Evolutionary conservation across 2,888 invertebrate genomes (phyloP).

Genomic region (Chrysolina oricalcia): DNA sequence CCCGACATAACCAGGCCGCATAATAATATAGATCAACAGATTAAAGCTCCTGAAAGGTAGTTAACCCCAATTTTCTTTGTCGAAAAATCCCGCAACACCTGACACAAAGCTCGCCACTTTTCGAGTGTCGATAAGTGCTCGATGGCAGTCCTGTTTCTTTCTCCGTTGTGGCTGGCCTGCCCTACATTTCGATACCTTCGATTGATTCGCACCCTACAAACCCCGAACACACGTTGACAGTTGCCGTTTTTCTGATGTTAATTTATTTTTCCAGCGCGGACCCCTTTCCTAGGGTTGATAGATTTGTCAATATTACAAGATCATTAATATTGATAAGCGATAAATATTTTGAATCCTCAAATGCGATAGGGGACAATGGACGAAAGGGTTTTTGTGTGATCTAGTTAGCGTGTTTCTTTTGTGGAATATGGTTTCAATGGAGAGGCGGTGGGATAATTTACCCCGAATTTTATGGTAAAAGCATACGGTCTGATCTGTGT

Average conservation of each 20-base stretch:
- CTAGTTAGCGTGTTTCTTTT: conserved; percentile 57
- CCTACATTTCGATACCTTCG: conserved; percentile 51
- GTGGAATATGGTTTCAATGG: conserved; percentile 43
- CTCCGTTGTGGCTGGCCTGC: conserved; percentile 28
- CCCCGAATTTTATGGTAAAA: conserved; percentile 32
- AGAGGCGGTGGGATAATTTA: conserved; percentile 49
- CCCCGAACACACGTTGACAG: conserved; percentile 41
- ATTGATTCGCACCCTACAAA: conserved; percentile 38
- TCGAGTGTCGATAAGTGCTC: conserved; percentile 58
- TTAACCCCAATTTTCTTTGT: conserved; percentile 55
- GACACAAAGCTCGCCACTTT: conserved; percentile 56
- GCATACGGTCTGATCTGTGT: not conserved
- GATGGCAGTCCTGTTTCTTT: conserved; percentile 35
- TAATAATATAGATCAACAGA: conserved; percentile 58
- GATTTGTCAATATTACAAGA: conserved; percentile 64
- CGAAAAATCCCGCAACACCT: conserved; percentile 55
- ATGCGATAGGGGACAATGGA: conserved; percentile 51
- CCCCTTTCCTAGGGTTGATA: conserved; percentile 51
- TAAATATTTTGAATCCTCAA: conserved; percentile 65
- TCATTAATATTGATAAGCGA: conserved; percentile 64
- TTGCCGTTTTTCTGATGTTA: conserved; percentile 51
- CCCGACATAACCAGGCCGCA: conserved; percentile 40
- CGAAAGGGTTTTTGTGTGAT: conserved; percentile 48
- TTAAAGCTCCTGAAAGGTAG: conserved; percentile 53
- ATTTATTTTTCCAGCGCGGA: conserved; percentile 47